Evolutionary conservation across 1,140 invertebrate species (phyloP), one percentile per base, ranked within the genome.

Genomic region (Heliconius congener): DNA sequence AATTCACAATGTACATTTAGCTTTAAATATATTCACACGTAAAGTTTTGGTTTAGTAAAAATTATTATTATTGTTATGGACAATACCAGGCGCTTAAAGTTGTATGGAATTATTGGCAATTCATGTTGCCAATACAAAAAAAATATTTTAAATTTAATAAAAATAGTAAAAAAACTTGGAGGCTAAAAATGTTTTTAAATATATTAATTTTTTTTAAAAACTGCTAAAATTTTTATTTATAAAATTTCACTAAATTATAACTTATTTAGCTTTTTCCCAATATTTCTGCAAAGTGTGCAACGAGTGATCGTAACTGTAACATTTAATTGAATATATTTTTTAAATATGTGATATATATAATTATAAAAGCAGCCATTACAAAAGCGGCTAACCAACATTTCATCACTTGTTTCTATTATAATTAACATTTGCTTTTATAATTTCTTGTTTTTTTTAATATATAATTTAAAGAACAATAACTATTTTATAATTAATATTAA

Each of bases 221-320:
- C 1, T n/a, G 8, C n/a, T 46, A 16, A 55, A 27, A 74, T n/a
- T 55, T 16, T 34, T 46, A 19, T 37, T 57, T 57, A 57, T 23
- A 57, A 57, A 23, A 8, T n/a, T 57, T 42, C 8, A 30, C 13
- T 50, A n/a, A 27, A 60, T 71, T 23, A 76, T 76, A 76, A 27
- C 73, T 60, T 73, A 57, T 19, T 55, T 23, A 72, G 34, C 13
- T 11, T 34, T 66, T 27, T 66, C 16, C 27, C 23, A 30, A 66
- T 30, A 73, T 42, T 16, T 74, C 34, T 71, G 46, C 78, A 81
- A 77, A 80, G 75, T 73, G 72, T 74, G 79, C 75, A 81, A 71
- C 52, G 74, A 60, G 76, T 74, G 79, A 81, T 76, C 1, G 50
- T 34, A 71, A 60, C 27, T 71, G 50, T 75, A 75, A 57, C 52